These are phyloP conservation scores for Carduelis carduelis DNA, from an alignment of 2,797 vertebrate genomes.

Conservation along the genomic window DNA sequence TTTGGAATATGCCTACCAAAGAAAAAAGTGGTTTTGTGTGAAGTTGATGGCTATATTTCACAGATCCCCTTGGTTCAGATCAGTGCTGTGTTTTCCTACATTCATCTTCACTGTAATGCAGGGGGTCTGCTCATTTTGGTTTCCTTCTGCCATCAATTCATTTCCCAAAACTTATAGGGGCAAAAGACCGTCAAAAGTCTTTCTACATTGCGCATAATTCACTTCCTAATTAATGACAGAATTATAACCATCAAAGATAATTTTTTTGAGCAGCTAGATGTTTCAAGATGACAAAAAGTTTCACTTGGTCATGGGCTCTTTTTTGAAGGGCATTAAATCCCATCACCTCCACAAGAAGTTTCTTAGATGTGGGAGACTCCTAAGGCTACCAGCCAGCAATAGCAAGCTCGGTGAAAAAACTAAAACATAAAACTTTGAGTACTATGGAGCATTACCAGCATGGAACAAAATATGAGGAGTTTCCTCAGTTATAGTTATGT, in stretches of 20 bases:
- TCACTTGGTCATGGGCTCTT: neutral
- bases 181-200: neutral
- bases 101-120: neutral
- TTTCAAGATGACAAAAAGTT: neutral
- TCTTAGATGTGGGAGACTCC: neutral
- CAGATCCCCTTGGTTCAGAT: neutral
- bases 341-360: neutral
- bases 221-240: neutral
- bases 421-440: neutral
- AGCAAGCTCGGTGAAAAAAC: neutral
- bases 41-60: neutral
- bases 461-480: neutral
- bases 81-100: rapidly evolving
- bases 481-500: neutral
- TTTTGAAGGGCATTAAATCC: neutral
- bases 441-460: neutral
- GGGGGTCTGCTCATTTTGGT: neutral
- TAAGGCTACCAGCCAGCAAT: neutral
- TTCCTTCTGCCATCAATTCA: neutral
- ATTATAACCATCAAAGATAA: neutral
- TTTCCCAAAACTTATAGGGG: neutral
- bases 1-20: neutral
- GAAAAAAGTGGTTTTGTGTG: neutral
- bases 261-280: neutral
- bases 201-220: neutral